Percentiles rank a stretch among this genome's conserved stretches.
Conservation (phyloP, 2,888 invertebrate species). For the Cinara cedri region DNA sequence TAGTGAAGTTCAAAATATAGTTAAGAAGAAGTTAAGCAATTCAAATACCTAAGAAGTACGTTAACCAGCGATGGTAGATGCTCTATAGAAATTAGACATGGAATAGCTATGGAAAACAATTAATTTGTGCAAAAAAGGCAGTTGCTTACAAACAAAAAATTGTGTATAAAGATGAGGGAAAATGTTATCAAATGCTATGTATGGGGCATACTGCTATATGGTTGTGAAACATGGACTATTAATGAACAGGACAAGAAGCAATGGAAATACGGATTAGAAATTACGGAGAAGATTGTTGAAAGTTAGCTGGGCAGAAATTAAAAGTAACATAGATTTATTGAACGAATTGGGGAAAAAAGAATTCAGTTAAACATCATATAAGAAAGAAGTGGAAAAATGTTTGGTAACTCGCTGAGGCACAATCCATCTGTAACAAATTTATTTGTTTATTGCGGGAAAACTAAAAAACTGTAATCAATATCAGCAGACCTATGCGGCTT, state of each 20-base stretch:
- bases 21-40: conserved; percentile 3
- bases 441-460: too few relatives aligned
- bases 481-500: too few relatives aligned
- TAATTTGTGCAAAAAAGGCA: neutral
- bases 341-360: too few relatives aligned
- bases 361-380: too few relatives aligned
- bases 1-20: conserved; percentile 25
- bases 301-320: too few relatives aligned
- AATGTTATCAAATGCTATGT: conserved; percentile 24
- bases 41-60: conserved; percentile 10
- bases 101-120: neutral
- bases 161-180: conserved; percentile 12
- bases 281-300: too few relatives aligned
- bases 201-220: neutral
- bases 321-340: too few relatives aligned
- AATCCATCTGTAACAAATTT: too few relatives aligned
- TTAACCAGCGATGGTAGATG: conserved; percentile 4
- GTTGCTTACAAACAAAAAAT: conserved; percentile 13
- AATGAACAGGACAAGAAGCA: conserved; percentile 13
- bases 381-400: too few relatives aligned
- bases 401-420: too few relatives aligned
- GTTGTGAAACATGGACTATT: conserved; percentile 23
- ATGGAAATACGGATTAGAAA: too few relatives aligned
- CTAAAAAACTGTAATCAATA: too few relatives aligned
- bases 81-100: neutral